These are phyloP conservation scores for Mirza zaza DNA, from an alignment of 2,113 vertebrate species.

Conservation along the genomic window DNA sequence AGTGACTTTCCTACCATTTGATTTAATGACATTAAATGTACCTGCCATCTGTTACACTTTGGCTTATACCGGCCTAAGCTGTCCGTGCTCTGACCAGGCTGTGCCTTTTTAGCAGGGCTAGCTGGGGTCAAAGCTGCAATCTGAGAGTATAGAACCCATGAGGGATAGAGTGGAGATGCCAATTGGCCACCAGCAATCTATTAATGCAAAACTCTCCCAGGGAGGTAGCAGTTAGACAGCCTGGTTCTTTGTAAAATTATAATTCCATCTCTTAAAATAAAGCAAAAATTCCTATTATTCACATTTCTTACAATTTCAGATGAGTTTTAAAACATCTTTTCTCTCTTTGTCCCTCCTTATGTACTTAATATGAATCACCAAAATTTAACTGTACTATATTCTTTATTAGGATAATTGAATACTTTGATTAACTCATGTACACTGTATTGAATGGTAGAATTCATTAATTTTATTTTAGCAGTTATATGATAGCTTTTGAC, in stretches of 20 bases:
- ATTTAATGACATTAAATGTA: not conserved
- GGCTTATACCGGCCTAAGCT: not conserved
- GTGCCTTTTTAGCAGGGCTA: not conserved
- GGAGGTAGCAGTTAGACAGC: not conserved
- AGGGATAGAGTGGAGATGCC: not conserved
- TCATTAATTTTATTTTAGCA: not conserved
- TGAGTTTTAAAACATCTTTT: not conserved
- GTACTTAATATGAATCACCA: not conserved
- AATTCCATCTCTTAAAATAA: not conserved
- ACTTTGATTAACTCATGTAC: not conserved
- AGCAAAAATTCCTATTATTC: not conserved
- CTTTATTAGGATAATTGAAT: not conserved
- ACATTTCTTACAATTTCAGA: not conserved
- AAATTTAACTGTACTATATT: not conserved
- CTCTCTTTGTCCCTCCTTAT: not conserved
- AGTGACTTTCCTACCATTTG: not conserved
- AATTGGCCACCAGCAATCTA: not conserved
- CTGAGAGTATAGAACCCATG: not conserved
- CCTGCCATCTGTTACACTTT: not conserved
- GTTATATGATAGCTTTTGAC: not conserved
- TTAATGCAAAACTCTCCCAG: not conserved
- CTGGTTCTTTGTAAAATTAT: not conserved
- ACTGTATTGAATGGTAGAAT: not conserved
- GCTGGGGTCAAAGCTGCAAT: not conserved
- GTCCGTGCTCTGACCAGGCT: not conserved